These are phyloP conservation scores for Chelmon rostratus DNA, from an alignment of 2,797 vertebrate genomes.

Conservation along the genomic window DNA sequence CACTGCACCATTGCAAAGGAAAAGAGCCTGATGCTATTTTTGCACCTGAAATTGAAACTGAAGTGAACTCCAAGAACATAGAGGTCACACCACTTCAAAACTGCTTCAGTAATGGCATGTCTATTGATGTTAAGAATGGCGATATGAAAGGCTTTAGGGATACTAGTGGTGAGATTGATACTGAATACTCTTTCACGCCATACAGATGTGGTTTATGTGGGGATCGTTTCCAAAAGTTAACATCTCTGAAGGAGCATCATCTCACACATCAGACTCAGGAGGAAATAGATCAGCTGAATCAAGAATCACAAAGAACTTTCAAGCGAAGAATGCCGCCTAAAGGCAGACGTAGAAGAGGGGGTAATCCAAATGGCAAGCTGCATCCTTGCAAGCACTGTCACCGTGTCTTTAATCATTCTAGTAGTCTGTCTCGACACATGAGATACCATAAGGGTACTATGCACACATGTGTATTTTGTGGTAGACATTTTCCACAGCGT, in stretches of 20 bases:
- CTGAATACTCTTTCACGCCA: constrained; percentile 68
- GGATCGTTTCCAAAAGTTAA: constrained; percentile 81
- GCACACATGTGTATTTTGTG: constrained; percentile 86
- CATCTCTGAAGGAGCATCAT: constrained; percentile 85
- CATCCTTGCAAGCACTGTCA: constrained; percentile 87
- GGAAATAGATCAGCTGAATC: constrained; percentile 77
- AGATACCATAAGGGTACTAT: constrained; percentile 88
- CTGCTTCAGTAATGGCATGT: constrained; percentile 67
- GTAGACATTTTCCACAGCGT: constrained; percentile 86
- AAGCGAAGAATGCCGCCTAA: constrained; percentile 63
- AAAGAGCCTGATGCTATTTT: constrained; percentile 56
- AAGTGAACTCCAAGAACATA: constrained; percentile 57
- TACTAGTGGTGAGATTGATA: constrained; percentile 30
- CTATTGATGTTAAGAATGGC: constrained; percentile 59
- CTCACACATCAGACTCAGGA: constrained; percentile 83
- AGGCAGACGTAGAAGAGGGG: constrained; percentile 69
- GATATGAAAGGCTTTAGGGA: constrained; percentile 50
- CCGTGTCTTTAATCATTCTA: constrained; percentile 88
- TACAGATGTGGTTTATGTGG: constrained; percentile 88
- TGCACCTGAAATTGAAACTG: constrained; percentile 61
- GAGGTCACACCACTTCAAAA: constrained; percentile 59
- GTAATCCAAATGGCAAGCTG: constrained; percentile 78
- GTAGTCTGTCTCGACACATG: constrained; percentile 89
- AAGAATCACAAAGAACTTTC: constrained; percentile 68
- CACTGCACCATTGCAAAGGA: constrained; percentile 76